Conservation (phyloP, 2,888 invertebrate genomes). For the Dexiosoma caninum region DNA sequence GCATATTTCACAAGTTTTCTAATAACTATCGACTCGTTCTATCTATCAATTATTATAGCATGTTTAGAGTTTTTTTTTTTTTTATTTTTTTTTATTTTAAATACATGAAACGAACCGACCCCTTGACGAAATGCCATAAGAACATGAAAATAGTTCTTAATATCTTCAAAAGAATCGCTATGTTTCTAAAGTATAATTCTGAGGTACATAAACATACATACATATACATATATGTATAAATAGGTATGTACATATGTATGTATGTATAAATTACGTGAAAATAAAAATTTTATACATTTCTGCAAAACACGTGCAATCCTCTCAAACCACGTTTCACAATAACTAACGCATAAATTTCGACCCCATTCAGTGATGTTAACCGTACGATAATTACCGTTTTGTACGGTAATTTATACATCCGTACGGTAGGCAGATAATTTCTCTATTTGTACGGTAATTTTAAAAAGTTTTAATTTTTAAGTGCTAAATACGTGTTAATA, state of each 20-base stretch:
- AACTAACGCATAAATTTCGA: background rate
- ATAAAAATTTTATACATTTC: background rate
- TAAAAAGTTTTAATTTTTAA: no score
- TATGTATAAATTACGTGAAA: background rate
- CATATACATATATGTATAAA: background rate
- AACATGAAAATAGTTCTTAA: conserved; percentile 13
- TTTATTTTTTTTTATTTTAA: background rate
- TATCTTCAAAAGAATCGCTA: background rate
- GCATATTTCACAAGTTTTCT: background rate
- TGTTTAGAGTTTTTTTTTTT: background rate
- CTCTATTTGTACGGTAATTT: no score
- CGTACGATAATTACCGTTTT: no score
- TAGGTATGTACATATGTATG: background rate
- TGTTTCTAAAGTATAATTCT: background rate
- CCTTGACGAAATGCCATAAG: conserved; percentile 28
- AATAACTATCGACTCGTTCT: background rate
- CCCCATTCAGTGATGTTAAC: no score
- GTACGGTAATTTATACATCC: no score
- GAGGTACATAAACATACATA: background rate
- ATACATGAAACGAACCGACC: background rate
- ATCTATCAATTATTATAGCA: background rate
- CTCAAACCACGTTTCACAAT: background rate
- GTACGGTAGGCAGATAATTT: no score
- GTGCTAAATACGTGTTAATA: no score
- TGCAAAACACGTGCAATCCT: background rate